Percentiles rank a stretch among this genome's conserved stretches.
Conservation (phyloP, 2,113 vertebrate genomes). For the Phalacrocorax pelagicus region DNA sequence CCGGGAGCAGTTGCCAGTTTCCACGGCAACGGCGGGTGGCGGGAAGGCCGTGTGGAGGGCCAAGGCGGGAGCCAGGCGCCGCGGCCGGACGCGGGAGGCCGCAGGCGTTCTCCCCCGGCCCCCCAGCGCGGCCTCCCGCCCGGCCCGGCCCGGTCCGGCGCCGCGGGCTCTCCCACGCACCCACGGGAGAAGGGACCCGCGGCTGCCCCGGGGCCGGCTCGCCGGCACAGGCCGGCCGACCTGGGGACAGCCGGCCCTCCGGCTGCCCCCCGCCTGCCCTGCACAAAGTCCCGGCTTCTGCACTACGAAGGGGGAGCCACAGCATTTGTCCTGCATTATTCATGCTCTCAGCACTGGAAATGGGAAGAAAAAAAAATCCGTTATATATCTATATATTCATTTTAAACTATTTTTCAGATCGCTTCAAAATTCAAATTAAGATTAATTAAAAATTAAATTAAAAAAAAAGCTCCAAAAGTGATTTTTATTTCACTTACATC, state of each 20-base stretch:
- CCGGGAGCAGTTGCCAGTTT: background rate
- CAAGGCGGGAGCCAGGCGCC: background rate
- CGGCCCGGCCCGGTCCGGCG: too few species aligned
- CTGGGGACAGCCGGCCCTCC: too few species aligned
- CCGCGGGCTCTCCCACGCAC: too few species aligned
- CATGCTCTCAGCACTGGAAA: background rate
- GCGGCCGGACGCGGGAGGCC: too few species aligned
- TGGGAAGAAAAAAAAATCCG: background rate
- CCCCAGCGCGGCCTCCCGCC: too few species aligned
- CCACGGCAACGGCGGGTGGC: background rate
- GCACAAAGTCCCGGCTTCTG: background rate
- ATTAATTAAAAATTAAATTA: slow-evolving; percentile 64
- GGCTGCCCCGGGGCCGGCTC: too few species aligned
- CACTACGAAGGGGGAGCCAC: background rate
- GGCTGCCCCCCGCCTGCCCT: too few species aligned
- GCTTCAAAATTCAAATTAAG: slow-evolving; percentile 52
- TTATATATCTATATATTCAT: background rate
- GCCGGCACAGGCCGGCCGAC: too few species aligned
- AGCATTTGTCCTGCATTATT: background rate
- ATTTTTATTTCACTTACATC: slow-evolving; percentile 48
- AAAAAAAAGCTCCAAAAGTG: slow-evolving; percentile 28
- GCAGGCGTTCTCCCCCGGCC: too few species aligned
- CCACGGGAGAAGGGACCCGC: too few species aligned
- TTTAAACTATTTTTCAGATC: slow-evolving; percentile 23
- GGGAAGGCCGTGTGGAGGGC: background rate